These are phyloP conservation scores for Turritopsis rubra DNA, from an alignment of 30 jellyfish, hydroid and myxozoan genomes.

Conservation along the genomic window DNA sequence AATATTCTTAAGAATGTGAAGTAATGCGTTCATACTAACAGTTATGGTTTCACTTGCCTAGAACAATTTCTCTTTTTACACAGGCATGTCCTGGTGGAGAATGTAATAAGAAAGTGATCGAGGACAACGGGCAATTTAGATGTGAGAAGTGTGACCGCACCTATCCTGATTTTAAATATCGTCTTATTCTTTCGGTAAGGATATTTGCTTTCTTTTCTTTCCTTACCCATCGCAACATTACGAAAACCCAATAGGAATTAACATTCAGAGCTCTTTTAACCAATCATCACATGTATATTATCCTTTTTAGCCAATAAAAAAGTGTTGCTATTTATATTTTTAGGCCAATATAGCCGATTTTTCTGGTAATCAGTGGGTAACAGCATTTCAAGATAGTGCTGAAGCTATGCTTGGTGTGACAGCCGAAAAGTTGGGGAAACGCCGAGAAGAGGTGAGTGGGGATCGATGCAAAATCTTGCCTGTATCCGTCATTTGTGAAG, in stretches of 20 bases:
- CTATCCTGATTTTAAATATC: conserved; percentile 70
- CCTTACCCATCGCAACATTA: no score
- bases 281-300: background rate
- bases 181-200: conserved; percentile 81
- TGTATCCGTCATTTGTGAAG: background rate
- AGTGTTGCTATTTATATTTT: conserved; percentile 15
- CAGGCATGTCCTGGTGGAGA: conserved; percentile 99
- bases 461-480: background rate
- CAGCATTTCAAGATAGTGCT: conserved; percentile 95
- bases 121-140: conserved; percentile 82
- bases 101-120: conserved; percentile 96
- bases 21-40: background rate
- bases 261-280: no score
- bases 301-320: conserved; percentile 6
- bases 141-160: conserved; percentile 97
- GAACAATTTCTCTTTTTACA: background rate
- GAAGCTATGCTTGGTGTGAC: conserved; percentile 71
- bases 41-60: background rate
- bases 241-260: no score
- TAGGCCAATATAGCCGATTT: conserved; percentile 87
- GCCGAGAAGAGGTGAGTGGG: conserved; percentile 24
- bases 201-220: background rate
- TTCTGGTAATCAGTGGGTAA: conserved; percentile 88
- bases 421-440: conserved; percentile 69
- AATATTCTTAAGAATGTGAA: no score